Conservation (phyloP, 2,797 vertebrate species). For the Pampus argenteus region DNA sequence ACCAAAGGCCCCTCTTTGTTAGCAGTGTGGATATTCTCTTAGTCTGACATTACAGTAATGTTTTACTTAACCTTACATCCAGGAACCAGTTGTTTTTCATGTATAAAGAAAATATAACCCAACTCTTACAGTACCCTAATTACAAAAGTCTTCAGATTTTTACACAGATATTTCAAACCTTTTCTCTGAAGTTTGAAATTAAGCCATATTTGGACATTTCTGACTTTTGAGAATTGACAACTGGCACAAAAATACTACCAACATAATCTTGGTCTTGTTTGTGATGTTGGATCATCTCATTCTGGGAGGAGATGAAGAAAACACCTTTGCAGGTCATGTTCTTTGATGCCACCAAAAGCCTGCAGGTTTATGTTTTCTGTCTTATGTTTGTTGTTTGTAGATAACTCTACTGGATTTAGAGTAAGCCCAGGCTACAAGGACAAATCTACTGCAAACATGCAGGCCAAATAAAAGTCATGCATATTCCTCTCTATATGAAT, state of each 20-base stretch:
- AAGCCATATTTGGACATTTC: background rate
- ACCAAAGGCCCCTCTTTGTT: no score
- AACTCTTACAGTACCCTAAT: background rate
- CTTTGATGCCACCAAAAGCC: background rate
- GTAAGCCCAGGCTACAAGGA: conserved; percentile 3
- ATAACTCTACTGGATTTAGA: no score
- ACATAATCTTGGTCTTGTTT: conserved; percentile 3
- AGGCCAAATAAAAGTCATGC: background rate
- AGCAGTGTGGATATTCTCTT: background rate
- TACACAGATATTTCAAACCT: background rate
- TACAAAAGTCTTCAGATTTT: background rate
- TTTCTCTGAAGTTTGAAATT: background rate
- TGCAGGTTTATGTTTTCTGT: no score
- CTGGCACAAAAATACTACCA: background rate
- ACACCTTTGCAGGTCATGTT: background rate
- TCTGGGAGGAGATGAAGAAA: background rate
- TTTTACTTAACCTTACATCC: background rate
- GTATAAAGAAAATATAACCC: background rate
- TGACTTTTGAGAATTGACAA: background rate
- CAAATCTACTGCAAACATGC: background rate
- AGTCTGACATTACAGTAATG: background rate
- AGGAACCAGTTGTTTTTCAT: background rate
- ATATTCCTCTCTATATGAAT: background rate
- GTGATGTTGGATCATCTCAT: conserved; percentile 2
- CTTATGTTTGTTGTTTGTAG: no score